Base-by-base conservation (phyloP, 1,140 invertebrate genomes). In the Lepidurus couesii region DNA sequence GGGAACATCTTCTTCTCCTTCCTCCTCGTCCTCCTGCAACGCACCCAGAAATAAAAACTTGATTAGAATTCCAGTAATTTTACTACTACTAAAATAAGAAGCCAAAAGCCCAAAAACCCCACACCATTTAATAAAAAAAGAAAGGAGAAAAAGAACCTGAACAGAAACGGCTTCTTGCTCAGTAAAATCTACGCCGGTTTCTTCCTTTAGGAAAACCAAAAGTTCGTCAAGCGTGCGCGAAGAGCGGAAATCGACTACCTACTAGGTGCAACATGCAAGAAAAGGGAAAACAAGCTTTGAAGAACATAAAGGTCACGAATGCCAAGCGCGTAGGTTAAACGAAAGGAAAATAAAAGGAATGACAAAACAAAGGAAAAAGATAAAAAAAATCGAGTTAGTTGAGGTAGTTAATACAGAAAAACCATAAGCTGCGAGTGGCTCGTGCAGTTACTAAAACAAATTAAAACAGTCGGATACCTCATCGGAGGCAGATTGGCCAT, bases 401-500 rank as follows among this genome's bases (percentile, higher is more conserved):
- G 9, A 11, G 16, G 53, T 43, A 53, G 7, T 53, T 78, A 80
- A 74, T 24, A n/a, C 42, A 34, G 9, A 24, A 44, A 24, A 78
- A 10, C 73, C n/a, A 44, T n/a, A 65, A 65, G 53, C 53, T 7
- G 53, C 21, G 13, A 65, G 53, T 11, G 6, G 53, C 6, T 44
- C 75, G 45, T 74, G 24, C 4, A 21, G 44, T 65, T 42, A 45
- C 44, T 53, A 84, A 83, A 85, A 45, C 5, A 34, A 34, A 21
- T 75, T 76, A 75, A 78, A 47, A 82, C 80, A 79, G 65, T 79
- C 43, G n/a, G 34, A 44, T 82, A 91, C 90, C 86, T 91, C 89
- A 78, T 88, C 86, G 42, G 88, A 88, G 79, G 88, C 87, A 53
- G 89, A 88, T 84, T 90, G 86, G 21, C 53, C 53, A 34, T 75